Base-by-base conservation (phyloP, 2,113 vertebrate genomes). In the Pedionomus torquatus region DNA sequence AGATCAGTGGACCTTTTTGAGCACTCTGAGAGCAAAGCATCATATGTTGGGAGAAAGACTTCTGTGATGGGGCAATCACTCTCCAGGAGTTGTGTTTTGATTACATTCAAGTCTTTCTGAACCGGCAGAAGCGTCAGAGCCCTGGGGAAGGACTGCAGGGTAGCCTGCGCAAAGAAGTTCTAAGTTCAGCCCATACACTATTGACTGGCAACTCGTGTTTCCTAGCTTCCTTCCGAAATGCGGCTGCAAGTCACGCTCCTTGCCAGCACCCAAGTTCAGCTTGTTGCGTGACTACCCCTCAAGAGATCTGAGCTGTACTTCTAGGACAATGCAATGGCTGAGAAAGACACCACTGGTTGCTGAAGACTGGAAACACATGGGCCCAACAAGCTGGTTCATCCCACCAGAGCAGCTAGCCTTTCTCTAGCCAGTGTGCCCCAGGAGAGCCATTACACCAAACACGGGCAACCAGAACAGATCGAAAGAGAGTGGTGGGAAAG, bases 1-100 rank as follows among this genome's bases (percentile, higher is more conserved):
- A 35, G 69, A n/a, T 70, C 21, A 43, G 69, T 54, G 83, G 14
- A 16, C 4, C 19, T 24, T 54, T 63, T 5, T 13, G 63, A 74
- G 46, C 49, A 69, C 16, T 10, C 24, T 3, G 19, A 90, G 26
- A 79, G 31, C 20, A 41, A 89, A 87, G 31, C 33, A 44, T 49
- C 5, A 0, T 25, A 39, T 30, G 17, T 0, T 44, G 31, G 46
- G 63, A 80, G 30, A 39, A 71, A 17, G 35, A 13, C 16, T 49
- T n/a, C 52, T 28, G 35, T 54, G 57, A 63, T 2, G 4, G 52
- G 11, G 33, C 11, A 70, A 74, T 21, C 23, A 39, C 11, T 13
- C 24, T 25, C 37, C 31, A 28, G 35, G 24, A 37, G 21, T 8
- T 52, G 33, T 39, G 41, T 31, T 95, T 71, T 66, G 9, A 12